Evolutionary conservation across 1,140 invertebrate species (phyloP).

Genomic region (Lamellibrachia luymesi): DNA sequence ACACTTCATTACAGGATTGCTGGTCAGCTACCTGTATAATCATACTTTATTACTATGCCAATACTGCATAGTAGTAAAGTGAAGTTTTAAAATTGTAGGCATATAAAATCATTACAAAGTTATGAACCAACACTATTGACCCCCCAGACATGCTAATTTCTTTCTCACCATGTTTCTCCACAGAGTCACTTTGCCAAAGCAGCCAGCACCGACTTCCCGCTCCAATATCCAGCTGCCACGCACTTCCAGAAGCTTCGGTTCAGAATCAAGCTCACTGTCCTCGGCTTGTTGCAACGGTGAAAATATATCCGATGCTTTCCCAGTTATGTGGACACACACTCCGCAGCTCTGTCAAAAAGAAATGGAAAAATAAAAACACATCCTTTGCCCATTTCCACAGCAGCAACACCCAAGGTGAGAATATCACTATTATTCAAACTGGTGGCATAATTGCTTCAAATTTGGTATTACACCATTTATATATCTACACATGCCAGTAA

Average conservation of each 20-base stretch:
- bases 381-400: not conserved
- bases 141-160: not conserved
- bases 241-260: not conserved
- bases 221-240: not conserved
- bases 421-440: too few species aligned
- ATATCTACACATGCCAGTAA: too few species aligned
- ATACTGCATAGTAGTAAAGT: too few species aligned
- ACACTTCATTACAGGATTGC: too few species aligned
- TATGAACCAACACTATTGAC: too few species aligned
- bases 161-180: conserved; percentile 9
- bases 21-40: too few species aligned
- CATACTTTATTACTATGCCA: too few species aligned
- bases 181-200: not conserved
- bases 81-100: too few species aligned
- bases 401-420: too few species aligned
- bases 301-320: not conserved
- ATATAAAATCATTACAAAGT: too few species aligned
- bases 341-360: not conserved
- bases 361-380: not conserved
- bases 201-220: not conserved
- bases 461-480: too few species aligned
- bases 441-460: too few species aligned
- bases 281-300: not conserved
- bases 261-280: not conserved
- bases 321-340: not conserved